These are phyloP conservation scores for Cinclus mexicanus DNA, from an alignment of 2,113 vertebrate genomes.

Conservation along the genomic window DNA sequence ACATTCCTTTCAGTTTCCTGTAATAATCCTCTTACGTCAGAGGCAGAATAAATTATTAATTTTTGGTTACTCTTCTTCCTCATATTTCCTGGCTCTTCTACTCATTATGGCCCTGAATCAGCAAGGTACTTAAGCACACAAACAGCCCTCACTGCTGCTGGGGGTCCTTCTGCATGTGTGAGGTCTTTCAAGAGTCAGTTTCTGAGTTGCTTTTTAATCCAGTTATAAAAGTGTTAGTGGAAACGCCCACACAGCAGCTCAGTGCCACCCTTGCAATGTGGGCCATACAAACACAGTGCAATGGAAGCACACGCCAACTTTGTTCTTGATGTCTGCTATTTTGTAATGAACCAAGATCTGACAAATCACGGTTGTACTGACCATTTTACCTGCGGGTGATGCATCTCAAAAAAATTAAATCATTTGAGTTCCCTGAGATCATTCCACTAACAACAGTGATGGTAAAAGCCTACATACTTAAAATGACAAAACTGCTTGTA, in stretches of 20 bases:
- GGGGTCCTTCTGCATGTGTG: neutral
- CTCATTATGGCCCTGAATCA: neutral
- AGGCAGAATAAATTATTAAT: neutral
- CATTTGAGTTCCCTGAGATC: neutral
- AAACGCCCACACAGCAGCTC: neutral
- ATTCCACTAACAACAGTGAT: neutral
- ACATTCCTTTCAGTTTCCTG: constrained; percentile 13
- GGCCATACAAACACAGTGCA: neutral
- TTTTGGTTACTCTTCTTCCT: neutral
- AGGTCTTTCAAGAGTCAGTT: neutral
- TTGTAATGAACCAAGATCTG: neutral
- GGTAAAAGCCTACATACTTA: neutral
- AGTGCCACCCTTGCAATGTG: neutral
- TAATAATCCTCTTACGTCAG: neutral
- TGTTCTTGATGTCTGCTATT: neutral
- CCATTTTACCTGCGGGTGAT: neutral
- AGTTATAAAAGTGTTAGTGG: neutral
- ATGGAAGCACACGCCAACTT: neutral
- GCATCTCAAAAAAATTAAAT: neutral
- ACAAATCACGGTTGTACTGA: neutral
- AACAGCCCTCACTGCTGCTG: neutral
- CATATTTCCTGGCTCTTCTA: neutral
- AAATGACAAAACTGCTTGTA: neutral
- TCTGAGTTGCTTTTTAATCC: neutral
- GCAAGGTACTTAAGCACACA: neutral